phyloP scores from a whole-genome alignment of 2,888 invertebrate genomes.

The Phoenoteleia sp. region DNA sequence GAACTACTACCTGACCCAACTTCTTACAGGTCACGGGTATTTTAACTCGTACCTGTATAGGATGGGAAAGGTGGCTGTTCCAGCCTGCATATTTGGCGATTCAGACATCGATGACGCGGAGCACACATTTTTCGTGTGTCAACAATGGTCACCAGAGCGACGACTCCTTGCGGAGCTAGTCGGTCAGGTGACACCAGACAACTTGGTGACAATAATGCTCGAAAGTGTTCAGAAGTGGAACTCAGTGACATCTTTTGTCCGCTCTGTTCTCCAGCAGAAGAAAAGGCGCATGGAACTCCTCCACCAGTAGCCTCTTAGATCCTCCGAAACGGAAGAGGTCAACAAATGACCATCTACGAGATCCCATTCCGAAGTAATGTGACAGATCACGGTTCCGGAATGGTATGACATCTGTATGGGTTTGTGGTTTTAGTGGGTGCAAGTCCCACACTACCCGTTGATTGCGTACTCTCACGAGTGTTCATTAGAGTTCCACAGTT shows the following conservation, averaged over 20 bases:
- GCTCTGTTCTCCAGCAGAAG: neutral
- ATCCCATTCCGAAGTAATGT: too few relatives aligned
- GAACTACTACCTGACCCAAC: conserved; percentile 62
- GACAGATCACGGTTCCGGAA: too few relatives aligned
- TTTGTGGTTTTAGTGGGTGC: too few relatives aligned
- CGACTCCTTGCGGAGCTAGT: neutral
- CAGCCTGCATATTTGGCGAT: conserved; percentile 33
- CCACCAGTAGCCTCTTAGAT: too few relatives aligned
- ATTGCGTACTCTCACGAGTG: too few relatives aligned
- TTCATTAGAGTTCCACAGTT: too few relatives aligned
- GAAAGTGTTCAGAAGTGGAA: neutral
- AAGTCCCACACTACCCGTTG: too few relatives aligned
- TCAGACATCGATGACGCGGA: conserved; percentile 41
- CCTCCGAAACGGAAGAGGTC: too few relatives aligned
- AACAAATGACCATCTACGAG: too few relatives aligned
- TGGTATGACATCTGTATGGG: too few relatives aligned
- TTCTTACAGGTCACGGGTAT: conserved; percentile 69
- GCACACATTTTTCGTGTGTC: conserved; percentile 58
- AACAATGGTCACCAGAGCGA: conserved; percentile 27
- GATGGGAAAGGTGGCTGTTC: conserved; percentile 26
- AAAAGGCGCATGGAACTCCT: neutral
- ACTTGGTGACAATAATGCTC: neutral
- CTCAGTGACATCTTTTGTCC: neutral
- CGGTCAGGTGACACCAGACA: neutral
- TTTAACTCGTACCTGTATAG: conserved; percentile 62